Conservation (phyloP, 2,888 invertebrate genomes). For the Timema cristinae region DNA sequence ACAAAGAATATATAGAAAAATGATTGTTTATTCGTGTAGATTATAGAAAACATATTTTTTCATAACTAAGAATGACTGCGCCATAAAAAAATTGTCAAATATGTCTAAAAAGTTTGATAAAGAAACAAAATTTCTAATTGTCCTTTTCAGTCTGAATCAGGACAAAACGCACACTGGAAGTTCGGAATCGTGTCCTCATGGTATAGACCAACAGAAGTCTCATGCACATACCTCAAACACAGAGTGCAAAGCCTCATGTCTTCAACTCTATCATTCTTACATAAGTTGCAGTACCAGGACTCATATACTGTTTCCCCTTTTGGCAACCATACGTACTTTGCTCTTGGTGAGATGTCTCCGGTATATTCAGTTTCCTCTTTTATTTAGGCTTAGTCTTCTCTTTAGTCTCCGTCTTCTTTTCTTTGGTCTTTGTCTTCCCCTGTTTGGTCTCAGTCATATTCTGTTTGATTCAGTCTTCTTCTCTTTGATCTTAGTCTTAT, state of each 20-base stretch:
- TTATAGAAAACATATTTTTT: too few species aligned
- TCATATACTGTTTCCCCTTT: background rate
- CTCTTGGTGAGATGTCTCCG: background rate
- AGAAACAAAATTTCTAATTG: background rate
- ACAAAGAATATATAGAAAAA: too few species aligned
- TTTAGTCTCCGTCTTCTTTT: background rate
- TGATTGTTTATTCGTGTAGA: too few species aligned
- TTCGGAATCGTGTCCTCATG: background rate
- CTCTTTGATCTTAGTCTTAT: background rate
- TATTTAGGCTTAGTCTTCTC: background rate
- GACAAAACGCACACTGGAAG: background rate
- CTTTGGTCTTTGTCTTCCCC: background rate
- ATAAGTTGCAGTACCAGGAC: background rate
- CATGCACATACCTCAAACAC: slow-evolving; percentile 1
- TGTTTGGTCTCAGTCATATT: background rate
- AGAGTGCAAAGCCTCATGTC: slow-evolving; percentile 5
- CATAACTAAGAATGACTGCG: too few species aligned
- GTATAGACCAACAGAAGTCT: background rate
- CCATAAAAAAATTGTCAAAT: too few species aligned
- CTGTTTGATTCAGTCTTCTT: background rate
- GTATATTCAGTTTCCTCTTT: background rate
- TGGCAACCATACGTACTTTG: background rate
- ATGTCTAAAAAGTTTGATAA: background rate
- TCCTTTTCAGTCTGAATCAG: background rate
- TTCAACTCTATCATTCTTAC: slow-evolving; percentile 4